Conservation (phyloP, 1,140 invertebrate genomes). For the Nasonia giraulti region DNA sequence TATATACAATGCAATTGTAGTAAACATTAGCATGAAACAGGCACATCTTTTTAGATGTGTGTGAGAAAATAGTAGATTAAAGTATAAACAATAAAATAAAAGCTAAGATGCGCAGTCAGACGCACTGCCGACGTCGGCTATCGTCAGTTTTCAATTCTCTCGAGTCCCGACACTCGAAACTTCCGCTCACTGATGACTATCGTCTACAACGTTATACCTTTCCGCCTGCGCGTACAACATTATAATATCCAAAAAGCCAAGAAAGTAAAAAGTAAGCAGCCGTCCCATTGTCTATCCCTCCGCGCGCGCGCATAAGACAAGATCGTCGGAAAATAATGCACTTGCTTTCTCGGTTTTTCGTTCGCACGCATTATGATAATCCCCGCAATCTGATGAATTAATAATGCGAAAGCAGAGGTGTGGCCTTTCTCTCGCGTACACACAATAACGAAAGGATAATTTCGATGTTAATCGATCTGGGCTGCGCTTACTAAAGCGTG, state of each 20-base stretch:
- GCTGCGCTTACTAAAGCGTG: constrained; percentile 3
- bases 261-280: not conserved
- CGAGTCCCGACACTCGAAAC: constrained; percentile 17
- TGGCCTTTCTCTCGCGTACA: not conserved
- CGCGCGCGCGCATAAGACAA: no score
- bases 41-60: not conserved
- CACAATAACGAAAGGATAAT: constrained; percentile 14
- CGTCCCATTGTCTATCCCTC: no score
- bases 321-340: no score
- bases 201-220: constrained; percentile 11
- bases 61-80: not conserved
- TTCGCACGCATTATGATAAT: not conserved
- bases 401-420: not conserved
- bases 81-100: not conserved
- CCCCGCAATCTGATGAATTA: not conserved
- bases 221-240: not conserved
- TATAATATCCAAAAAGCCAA: no score
- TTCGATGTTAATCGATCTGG: constrained; percentile 21
- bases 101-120: not conserved
- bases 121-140: no score
- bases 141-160: no score
- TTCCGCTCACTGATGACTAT: constrained; percentile 33
- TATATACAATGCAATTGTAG: no score
- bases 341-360: no score
- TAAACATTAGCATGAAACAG: no score